These are phyloP conservation scores for Hoplodrina ambigua DNA, from an alignment of 2,888 invertebrate species.

Conservation along the genomic window DNA sequence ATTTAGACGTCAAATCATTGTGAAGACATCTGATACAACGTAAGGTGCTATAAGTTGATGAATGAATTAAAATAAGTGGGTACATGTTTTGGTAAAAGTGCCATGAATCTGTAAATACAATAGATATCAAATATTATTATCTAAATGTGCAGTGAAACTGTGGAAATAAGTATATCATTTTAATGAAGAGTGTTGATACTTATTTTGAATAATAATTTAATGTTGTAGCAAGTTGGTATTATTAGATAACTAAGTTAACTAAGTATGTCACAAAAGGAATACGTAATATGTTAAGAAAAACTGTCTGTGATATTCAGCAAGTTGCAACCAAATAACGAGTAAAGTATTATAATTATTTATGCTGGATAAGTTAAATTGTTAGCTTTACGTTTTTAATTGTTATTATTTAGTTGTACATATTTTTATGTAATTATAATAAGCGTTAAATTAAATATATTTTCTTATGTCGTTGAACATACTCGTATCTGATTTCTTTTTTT, in stretches of 20 bases:
- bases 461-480: not conserved
- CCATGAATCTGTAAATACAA: constrained; percentile 5
- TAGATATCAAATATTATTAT: not conserved
- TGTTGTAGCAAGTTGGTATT: not conserved
- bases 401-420: not conserved
- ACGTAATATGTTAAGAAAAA: not conserved
- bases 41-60: not conserved
- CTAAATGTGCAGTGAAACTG: not conserved
- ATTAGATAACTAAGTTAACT: not conserved
- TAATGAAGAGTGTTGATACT: not conserved
- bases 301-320: not conserved
- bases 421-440: not conserved
- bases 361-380: too few relatives aligned
- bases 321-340: not conserved
- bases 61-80: not conserved
- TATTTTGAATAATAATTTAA: not conserved
- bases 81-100: not conserved
- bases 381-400: not conserved
- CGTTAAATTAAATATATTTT: not conserved
- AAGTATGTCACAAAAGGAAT: not conserved
- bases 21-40: not conserved
- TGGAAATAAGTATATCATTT: not conserved
- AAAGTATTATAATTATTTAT: not conserved
- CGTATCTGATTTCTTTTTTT: not conserved
- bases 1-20: not conserved